Evolutionary conservation across 2,113 vertebrate genomes (phyloP).

Genomic region (Bubo blakistoni): DNA sequence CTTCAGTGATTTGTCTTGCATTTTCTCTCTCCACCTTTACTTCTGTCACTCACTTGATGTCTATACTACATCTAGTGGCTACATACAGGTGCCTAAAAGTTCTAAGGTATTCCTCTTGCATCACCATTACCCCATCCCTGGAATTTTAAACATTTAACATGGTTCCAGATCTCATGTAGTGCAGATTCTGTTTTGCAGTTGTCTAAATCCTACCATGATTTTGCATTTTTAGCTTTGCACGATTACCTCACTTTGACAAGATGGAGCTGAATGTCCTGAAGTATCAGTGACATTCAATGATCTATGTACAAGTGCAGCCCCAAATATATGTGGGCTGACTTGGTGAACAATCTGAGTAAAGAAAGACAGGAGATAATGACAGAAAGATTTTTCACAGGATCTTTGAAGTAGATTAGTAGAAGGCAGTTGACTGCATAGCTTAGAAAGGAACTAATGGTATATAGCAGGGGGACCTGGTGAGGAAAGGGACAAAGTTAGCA

Average conservation of each 20-base stretch:
- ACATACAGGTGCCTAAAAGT: background rate
- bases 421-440: background rate
- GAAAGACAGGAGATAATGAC: background rate
- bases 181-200: background rate
- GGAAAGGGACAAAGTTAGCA: background rate
- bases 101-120: background rate
- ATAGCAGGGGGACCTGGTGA: background rate
- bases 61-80: background rate
- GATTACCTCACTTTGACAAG: background rate
- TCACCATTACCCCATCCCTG: background rate
- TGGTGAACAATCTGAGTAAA: background rate
- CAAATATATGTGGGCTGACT: background rate
- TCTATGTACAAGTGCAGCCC: background rate
- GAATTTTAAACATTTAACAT: background rate
- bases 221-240: background rate
- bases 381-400: background rate
- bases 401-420: background rate
- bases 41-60: background rate
- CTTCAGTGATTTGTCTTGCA: background rate
- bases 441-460: background rate
- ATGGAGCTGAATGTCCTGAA: background rate
- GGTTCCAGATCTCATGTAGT: background rate
- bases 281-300: background rate
- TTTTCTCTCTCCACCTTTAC: background rate
- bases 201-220: background rate